Conservation (phyloP, 1,140 invertebrate genomes). For the Macrobrachium rosenbergii region DNA sequence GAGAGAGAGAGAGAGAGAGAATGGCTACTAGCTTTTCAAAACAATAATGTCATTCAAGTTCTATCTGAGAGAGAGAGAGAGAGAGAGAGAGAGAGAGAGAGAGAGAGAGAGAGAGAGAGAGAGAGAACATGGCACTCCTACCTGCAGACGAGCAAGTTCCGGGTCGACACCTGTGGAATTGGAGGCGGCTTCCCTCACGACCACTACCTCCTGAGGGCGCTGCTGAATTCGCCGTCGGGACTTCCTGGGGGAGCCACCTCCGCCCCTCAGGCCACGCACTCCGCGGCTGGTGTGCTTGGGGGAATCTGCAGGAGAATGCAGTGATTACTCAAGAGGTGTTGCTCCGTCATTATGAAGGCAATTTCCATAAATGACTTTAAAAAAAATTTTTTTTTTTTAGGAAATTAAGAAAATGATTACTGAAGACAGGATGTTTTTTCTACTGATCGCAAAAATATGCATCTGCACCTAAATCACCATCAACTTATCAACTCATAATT, state of each 20-base stretch:
- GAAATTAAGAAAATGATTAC: no score
- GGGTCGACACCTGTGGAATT: slow-evolving; percentile 81
- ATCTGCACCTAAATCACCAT: no score
- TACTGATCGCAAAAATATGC: no score
- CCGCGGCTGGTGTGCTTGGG: slow-evolving; percentile 61
- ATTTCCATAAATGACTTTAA: no score
- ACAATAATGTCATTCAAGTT: no score
- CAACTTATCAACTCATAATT: no score
- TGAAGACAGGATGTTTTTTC: no score
- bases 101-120: slow-evolving; percentile 31
- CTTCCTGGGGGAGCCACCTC: slow-evolving; percentile 38
- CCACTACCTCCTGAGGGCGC: slow-evolving; percentile 77
- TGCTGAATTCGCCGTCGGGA: slow-evolving; percentile 1
- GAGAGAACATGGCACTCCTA: slow-evolving; percentile 67
- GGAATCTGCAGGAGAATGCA: slow-evolving; percentile 45
- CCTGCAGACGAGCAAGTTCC: slow-evolving; percentile 82
- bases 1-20: slow-evolving; percentile 24
- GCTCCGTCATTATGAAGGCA: background rate
- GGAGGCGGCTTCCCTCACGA: slow-evolving; percentile 82
- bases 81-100: slow-evolving; percentile 21
- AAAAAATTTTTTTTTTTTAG: no score
- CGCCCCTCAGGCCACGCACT: slow-evolving; percentile 54
- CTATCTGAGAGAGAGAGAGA: no score
- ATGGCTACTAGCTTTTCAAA: no score
- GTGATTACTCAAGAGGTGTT: background rate